Percentiles rank a stretch among this genome's conserved stretches.
phyloP scores from a whole-genome alignment of 2,113 vertebrate genomes.

The Saccopteryx bilineata region DNA sequence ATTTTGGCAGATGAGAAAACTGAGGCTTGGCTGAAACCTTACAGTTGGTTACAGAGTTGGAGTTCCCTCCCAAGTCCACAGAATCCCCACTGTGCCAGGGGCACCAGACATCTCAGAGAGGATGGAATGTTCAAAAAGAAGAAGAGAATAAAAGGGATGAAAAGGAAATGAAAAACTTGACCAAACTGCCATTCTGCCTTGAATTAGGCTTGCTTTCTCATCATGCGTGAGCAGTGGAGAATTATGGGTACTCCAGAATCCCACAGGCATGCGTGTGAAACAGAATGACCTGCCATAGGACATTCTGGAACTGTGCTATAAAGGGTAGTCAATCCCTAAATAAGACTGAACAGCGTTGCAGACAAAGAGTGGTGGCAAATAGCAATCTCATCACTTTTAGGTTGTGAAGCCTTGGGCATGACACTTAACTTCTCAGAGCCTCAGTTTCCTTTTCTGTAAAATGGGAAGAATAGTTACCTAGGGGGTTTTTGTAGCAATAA shows the following conservation, averaged over 20 bases:
- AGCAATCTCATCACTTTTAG: not conserved
- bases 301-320: not conserved
- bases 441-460: not conserved
- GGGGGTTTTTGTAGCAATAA: not conserved
- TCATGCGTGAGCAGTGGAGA: too few relatives aligned
- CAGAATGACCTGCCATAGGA: not conserved
- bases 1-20: not conserved
- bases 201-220: not conserved
- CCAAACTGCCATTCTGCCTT: not conserved
- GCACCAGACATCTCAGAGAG: not conserved
- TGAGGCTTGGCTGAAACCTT: not conserved
- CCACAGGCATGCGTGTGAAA: not conserved
- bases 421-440: not conserved
- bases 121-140: not conserved
- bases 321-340: not conserved
- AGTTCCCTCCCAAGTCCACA: not conserved
- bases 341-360: not conserved
- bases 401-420: not conserved
- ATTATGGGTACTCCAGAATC: fast-evolving
- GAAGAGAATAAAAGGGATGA: not conserved
- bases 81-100: not conserved
- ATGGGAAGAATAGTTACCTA: not conserved
- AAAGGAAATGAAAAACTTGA: not conserved
- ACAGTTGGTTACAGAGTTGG: not conserved
- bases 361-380: not conserved